Evolutionary conservation across 1,140 invertebrate species (phyloP).

Genomic region (Harlomillsia oculata): DNA sequence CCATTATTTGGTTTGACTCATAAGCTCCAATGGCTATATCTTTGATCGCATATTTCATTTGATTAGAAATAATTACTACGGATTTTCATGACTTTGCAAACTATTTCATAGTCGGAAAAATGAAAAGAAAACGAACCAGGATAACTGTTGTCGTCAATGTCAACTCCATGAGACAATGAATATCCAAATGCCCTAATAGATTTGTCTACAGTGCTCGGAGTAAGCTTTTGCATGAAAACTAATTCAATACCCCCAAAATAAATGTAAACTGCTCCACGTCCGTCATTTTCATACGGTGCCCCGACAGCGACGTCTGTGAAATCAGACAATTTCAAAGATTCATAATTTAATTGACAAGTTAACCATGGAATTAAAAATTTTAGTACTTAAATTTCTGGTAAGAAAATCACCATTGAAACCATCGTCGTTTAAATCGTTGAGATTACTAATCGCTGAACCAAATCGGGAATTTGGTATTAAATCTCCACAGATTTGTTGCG

Average conservation of each 20-base stretch:
- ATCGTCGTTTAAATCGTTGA: conserved; percentile 46
- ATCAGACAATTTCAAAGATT: too few species aligned
- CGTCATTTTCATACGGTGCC: conserved; percentile 47
- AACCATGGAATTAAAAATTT: conserved; percentile 9
- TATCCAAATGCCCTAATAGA: conserved; percentile 40
- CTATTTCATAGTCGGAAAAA: too few species aligned
- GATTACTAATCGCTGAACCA: conserved; percentile 41
- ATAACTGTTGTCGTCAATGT: conserved; percentile 45
- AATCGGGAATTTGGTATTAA: conserved; percentile 39
- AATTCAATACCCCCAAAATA: conserved; percentile 42
- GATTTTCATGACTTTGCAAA: conserved; percentile 1
- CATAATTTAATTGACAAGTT: too few species aligned
- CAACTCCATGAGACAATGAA: conserved; percentile 40
- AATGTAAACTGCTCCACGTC: conserved; percentile 46
- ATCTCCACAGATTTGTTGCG: conserved; percentile 23
- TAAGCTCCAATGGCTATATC: conserved; percentile 38
- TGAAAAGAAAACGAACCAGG: conserved; percentile 37
- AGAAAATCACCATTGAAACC: conserved; percentile 41
- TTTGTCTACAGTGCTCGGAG: conserved; percentile 26
- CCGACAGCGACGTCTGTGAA: conserved; percentile 45
- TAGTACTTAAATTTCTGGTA: conserved; percentile 1
- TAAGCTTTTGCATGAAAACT: conserved; percentile 13
- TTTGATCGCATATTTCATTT: background rate
- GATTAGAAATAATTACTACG: background rate
- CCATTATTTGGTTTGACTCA: conserved; percentile 34